Evolutionary conservation across 2,113 vertebrate genomes (phyloP).

Genomic region (Stegostoma tigrinum): DNA sequence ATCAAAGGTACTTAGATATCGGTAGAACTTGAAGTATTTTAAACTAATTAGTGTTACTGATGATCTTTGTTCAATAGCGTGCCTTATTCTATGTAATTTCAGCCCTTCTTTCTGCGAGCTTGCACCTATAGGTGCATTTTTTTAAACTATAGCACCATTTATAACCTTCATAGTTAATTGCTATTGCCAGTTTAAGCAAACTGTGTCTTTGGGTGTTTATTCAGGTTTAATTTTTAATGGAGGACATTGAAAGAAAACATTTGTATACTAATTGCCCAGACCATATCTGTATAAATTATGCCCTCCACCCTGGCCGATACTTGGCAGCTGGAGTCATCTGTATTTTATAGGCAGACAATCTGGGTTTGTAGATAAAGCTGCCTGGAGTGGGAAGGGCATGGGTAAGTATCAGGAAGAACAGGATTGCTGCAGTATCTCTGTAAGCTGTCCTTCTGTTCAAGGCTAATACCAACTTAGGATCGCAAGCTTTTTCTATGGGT

Average conservation of each 20-base stretch:
- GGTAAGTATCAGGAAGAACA: neutral
- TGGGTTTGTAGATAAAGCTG: neutral
- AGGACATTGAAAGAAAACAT: neutral
- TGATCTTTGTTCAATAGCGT: neutral
- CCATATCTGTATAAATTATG: neutral
- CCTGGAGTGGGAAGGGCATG: neutral
- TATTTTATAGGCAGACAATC: neutral
- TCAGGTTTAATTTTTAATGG: neutral
- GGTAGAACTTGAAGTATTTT: neutral
- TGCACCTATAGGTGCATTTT: neutral
- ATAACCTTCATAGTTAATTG: neutral
- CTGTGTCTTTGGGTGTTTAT: neutral
- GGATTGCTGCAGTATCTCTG: neutral
- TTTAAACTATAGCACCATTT: neutral
- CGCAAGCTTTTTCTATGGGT: too few relatives aligned
- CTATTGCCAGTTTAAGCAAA: neutral
- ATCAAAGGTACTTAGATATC: neutral
- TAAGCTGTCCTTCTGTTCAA: too few relatives aligned
- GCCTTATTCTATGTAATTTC: neutral
- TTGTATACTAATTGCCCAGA: neutral
- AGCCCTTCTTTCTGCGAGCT: too few relatives aligned
- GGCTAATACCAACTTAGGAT: too few relatives aligned
- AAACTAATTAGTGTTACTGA: neutral
- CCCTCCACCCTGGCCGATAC: neutral
- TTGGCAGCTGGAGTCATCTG: neutral